Percentiles rank a stretch among this genome's conserved stretches.
Conservation (phyloP, 2,888 invertebrate genomes). For the Drosophila diplacantha region DNA sequence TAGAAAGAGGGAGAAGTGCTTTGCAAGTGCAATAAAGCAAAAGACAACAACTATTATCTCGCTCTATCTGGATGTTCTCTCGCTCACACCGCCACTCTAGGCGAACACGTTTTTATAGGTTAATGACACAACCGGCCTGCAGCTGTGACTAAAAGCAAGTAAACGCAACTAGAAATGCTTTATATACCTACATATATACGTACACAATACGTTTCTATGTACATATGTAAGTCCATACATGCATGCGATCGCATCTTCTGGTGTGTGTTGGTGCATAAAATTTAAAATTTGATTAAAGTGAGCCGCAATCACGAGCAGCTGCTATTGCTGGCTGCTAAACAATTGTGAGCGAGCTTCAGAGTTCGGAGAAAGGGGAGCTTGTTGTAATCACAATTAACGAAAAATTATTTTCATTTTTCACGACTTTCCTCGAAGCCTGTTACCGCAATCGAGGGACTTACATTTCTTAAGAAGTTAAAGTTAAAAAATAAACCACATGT, state of each 20-base stretch:
- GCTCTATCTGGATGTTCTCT: neutral
- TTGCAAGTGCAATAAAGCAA: conserved; percentile 27
- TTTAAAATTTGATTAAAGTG: conserved; percentile 14
- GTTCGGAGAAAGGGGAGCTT: neutral
- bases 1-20: conserved; percentile 32
- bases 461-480: neutral
- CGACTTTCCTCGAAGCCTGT: too few relatives aligned
- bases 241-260: neutral
- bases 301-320: conserved; percentile 1
- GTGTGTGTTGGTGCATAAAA: conserved; percentile 6
- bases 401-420: neutral
- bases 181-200: conserved; percentile 5
- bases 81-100: conserved; percentile 33
- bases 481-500: too few relatives aligned
- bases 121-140: conserved; percentile 70
- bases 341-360: neutral
- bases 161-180: conserved; percentile 45
- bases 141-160: conserved; percentile 35
- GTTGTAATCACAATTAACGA: neutral
- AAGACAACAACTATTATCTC: conserved; percentile 19
- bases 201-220: conserved; percentile 2
- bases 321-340: neutral
- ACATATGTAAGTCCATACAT: too few relatives aligned
- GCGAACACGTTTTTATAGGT: conserved; percentile 75
- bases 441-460: neutral